Percentiles rank a stretch among this genome's conserved stretches.
Evolutionary conservation across 2,113 vertebrate genomes (phyloP).

Genomic region (Aphyosemion australe): DNA sequence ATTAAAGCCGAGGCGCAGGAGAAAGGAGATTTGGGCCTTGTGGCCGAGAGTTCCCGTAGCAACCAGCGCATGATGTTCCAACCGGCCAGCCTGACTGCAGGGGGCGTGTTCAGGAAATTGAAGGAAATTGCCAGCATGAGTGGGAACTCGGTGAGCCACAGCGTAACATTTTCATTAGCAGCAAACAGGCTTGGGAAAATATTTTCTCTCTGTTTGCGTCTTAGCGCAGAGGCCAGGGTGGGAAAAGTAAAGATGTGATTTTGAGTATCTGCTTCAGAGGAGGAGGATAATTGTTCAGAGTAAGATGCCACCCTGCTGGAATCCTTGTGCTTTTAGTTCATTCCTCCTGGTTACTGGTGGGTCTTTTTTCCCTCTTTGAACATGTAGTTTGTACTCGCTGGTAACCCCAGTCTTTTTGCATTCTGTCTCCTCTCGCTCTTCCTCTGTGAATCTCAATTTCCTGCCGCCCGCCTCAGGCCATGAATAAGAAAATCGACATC

Average conservation of each 20-base stretch:
- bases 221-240: neutral
- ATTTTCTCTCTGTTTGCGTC: constrained; percentile 32
- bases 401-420: constrained; percentile 62
- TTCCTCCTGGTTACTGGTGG: neutral
- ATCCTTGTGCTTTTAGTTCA: constrained; percentile 44
- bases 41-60: constrained; percentile 89
- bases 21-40: constrained; percentile 88
- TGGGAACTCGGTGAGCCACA: constrained; percentile 77
- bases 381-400: constrained; percentile 47
- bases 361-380: constrained; percentile 31
- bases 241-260: constrained; percentile 11
- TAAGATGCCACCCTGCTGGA: constrained; percentile 29
- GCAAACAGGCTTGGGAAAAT: constrained; percentile 20
- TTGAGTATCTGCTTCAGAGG: constrained; percentile 19
- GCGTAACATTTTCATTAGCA: constrained; percentile 59
- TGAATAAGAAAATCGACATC: constrained; percentile 91
- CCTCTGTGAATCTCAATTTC: constrained; percentile 69
- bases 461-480: constrained; percentile 77
- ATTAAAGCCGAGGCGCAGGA: constrained; percentile 87
- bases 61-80: constrained; percentile 89
- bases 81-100: constrained; percentile 82
- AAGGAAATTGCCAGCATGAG: constrained; percentile 87
- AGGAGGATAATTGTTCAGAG: constrained; percentile 12
- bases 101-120: constrained; percentile 84
- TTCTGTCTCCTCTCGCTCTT: constrained; percentile 51